Evolutionary conservation across 2,888 invertebrate species (phyloP), one percentile per base, ranked within the genome.

Genomic region (Drosophila nigricruria): DNA sequence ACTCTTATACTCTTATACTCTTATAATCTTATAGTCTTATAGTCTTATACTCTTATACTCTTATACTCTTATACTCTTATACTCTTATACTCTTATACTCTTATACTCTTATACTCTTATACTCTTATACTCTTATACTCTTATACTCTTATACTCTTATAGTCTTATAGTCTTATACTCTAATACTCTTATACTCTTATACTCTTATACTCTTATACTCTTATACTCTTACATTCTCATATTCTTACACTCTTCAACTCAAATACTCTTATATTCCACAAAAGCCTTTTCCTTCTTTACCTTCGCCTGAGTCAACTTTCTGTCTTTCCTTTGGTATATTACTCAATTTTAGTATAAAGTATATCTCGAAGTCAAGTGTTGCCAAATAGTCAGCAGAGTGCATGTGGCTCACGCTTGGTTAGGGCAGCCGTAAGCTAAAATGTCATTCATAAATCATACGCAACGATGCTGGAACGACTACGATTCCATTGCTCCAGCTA

Each of bases 361-460:
- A 9, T 38, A n/a, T n/a, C n/a, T 3, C 9, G 9, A 3, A n/a
- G n/a, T 38, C 27, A 9, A 14, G 9, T 38, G 62, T 27, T 25
- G 14, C 61, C 38, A 63, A 70, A 4, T n/a, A 1, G 14, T 3
- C 49, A 27, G 12, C 4, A 12, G 42, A 67, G 49, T 25, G 14
- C 27, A 42, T n/a, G 14, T 6, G 3, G 9, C 9, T 43, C 49
- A 45, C 50, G 1, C 20, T 0, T 9, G 20, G 32, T 52, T 1
- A 67, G 67, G 61, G 43, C 20, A 58, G 27, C 30, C 58, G 70
- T 64, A 78, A 84, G 84, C 81, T 77, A 71, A 90, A 88, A 88
- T 88, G 89, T 82, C 90, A 90, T 81, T 90, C 88, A 88, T 88
- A 88, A 88, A 88, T 88, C 88, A 88, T 87, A 84, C 87, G 87